Evolutionary conservation across 2,888 invertebrate species (phyloP).

Genomic region (Aphelenchoides bicaudatus): DNA sequence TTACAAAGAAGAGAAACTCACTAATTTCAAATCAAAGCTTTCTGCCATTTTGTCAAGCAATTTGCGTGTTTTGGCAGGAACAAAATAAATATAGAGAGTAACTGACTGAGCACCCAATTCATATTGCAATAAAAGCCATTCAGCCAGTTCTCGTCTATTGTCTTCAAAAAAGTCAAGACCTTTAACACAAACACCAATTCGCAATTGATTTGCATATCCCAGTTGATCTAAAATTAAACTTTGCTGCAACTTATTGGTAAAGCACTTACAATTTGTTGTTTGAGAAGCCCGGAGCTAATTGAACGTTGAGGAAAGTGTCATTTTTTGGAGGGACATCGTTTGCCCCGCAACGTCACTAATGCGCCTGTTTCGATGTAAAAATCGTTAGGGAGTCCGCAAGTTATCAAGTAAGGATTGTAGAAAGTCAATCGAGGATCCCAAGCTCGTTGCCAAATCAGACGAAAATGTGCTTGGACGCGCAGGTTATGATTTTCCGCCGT

Average conservation of each 20-base stretch:
- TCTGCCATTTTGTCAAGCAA: conserved; percentile 61
- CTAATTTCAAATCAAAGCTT: conserved; percentile 3
- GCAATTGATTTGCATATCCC: background rate
- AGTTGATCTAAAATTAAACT: background rate
- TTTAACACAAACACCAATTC: conserved; percentile 70
- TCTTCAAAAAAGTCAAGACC: conserved; percentile 79
- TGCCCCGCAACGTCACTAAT: conserved; percentile 23
- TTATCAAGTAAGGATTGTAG: conserved; percentile 28
- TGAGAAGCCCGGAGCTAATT: conserved; percentile 27
- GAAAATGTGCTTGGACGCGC: conserved; percentile 39
- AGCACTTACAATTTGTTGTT: background rate
- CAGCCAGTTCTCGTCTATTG: conserved; percentile 67
- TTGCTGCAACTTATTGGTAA: too few relatives aligned
- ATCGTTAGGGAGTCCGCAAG: conserved; percentile 23
- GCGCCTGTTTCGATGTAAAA: background rate
- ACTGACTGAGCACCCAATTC: conserved; percentile 74
- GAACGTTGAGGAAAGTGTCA: conserved; percentile 22
- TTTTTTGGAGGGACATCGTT: conserved; percentile 25
- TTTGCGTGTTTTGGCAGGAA: conserved; percentile 86
- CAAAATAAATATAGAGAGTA: conserved; percentile 73
- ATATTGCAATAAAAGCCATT: conserved; percentile 85
- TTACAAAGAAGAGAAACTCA: background rate
- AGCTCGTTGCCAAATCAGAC: conserved; percentile 59
- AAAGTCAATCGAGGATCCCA: conserved; percentile 55
- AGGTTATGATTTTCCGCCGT: conserved; percentile 13